Base-by-base conservation (phyloP, 1,140 invertebrate genomes). In the Calliopsis andreniformis region DNA sequence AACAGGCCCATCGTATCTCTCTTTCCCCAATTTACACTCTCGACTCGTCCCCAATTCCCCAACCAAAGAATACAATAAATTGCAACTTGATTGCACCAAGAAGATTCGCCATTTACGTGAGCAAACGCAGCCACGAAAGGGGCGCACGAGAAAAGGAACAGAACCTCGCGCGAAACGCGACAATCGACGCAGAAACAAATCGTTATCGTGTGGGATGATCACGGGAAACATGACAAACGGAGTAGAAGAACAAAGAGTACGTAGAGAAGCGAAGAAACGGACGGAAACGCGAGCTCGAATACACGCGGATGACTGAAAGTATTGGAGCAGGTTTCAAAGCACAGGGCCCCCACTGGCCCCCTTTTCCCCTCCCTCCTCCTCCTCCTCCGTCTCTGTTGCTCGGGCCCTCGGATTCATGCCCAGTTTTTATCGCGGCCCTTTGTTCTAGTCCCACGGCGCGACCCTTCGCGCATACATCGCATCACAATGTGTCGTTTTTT, bases 401-500 rank as follows among this genome's bases (percentile, higher is more conserved):
- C 64, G 32, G 76, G 81, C 78, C 39, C 86, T 83, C 81, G 78
- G 84, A 86, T 89, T 87, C 86, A 84, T 89, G 87, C 87, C 84
- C 87, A 90, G 85, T 90, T 91, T 91, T 91, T 91, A 89, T 90
- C 89, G 83, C 56, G 5, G 20, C 53, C 59, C 88, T 91, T 91
- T 91, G 90, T 91, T 91, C 90, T 91, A 91, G 89, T 87, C 80
- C 83, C 84, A 77, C 85, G 69, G 82, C 64, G 73, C 87, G 79
- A 78, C 83, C 84, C 85, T 88, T 86, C 86, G 70, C 64, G 72
- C 82, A 87, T 89, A 85, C 86, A 82, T 84, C 84, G 51, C 82
- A 89, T 87, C 81, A 90, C 89, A 89, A 89, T 90, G 89, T 88
- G 88, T 89, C 88, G 87, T 90, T 90, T 91, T 91, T 91, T 91